A percentile compares a stretch with the other conserved stretches of the same genome.
These are phyloP conservation scores for Picathartes gymnocephalus DNA, from an alignment of 2,113 vertebrate genomes.

Conservation along the genomic window DNA sequence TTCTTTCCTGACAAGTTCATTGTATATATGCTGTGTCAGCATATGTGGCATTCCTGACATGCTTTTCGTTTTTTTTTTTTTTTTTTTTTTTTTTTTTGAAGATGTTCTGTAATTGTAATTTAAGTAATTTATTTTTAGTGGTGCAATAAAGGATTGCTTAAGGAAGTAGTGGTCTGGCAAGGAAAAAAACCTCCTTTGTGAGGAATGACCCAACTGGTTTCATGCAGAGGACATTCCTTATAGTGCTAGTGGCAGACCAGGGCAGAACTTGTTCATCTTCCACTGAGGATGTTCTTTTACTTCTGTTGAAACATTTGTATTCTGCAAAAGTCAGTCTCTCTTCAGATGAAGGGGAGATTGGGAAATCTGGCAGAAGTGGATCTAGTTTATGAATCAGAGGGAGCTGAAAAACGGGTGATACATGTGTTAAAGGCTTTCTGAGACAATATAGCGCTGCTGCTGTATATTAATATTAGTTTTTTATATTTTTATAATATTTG, in stretches of 20 bases:
- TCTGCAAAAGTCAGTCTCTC: neutral
- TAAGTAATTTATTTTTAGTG: neutral
- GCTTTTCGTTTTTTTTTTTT: neutral
- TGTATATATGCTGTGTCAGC: neutral
- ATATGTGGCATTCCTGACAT: neutral
- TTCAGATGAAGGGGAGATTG: neutral
- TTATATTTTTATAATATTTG: constrained; percentile 37
- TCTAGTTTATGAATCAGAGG: neutral
- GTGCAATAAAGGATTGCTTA: neutral
- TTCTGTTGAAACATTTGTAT: neutral
- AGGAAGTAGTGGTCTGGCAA: neutral
- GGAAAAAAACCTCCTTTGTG: neutral
- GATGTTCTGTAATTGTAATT: neutral
- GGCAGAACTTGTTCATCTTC: neutral
- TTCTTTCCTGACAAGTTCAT: neutral
- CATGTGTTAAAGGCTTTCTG: neutral
- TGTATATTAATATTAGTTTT: neutral
- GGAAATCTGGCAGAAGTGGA: neutral
- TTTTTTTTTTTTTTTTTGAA: neutral
- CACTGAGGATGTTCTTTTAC: neutral
- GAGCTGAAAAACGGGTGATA: neutral
- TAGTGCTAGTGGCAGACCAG: neutral
- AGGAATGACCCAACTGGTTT: neutral
- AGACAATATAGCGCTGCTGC: constrained; percentile 9
- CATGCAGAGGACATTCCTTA: neutral